Percentiles rank a stretch among this genome's conserved stretches.
phyloP scores from a whole-genome alignment of 2,797 vertebrate genomes.

The Erpetoichthys calabaricus region DNA sequence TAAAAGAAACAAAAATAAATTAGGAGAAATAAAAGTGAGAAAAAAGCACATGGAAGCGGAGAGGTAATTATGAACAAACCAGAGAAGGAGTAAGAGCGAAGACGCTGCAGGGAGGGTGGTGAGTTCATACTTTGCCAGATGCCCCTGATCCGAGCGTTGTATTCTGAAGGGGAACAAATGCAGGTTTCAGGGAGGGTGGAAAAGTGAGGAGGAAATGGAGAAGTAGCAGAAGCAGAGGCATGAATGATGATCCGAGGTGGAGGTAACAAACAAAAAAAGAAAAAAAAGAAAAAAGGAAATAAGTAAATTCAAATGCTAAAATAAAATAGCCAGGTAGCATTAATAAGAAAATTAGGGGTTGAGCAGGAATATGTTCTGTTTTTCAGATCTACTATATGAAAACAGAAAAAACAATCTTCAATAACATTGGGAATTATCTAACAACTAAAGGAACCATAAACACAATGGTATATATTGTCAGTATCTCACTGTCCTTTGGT shows the following conservation, averaged over 20 bases:
- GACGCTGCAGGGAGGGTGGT: slow-evolving; percentile 54
- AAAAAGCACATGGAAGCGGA: slow-evolving; percentile 19
- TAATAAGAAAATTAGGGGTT: no score
- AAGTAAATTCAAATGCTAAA: not conserved
- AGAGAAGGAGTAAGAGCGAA: slow-evolving; percentile 77
- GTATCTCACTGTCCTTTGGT: no score
- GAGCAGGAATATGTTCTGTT: no score
- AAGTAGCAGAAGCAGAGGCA: slow-evolving; percentile 16
- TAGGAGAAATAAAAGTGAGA: not conserved
- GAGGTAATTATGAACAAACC: slow-evolving; percentile 61
- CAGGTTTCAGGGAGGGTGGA: slow-evolving; percentile 22
- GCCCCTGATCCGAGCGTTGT: slow-evolving; percentile 52
- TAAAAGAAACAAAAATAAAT: not conserved
- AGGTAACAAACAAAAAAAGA: slow-evolving; percentile 13
- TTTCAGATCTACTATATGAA: no score
- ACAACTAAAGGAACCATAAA: no score
- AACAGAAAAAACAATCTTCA: no score
- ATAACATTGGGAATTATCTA: no score
- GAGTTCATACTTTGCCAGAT: slow-evolving; percentile 36
- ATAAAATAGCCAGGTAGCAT: no score
- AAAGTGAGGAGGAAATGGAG: slow-evolving; percentile 23
- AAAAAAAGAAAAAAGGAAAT: slow-evolving; percentile 13
- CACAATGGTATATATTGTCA: no score
- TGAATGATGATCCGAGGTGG: slow-evolving; percentile 16
- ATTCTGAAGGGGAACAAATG: slow-evolving; percentile 34